Evolutionary conservation across 2,797 vertebrate species (phyloP).

Genomic region (Sandelia bainsii): DNA sequence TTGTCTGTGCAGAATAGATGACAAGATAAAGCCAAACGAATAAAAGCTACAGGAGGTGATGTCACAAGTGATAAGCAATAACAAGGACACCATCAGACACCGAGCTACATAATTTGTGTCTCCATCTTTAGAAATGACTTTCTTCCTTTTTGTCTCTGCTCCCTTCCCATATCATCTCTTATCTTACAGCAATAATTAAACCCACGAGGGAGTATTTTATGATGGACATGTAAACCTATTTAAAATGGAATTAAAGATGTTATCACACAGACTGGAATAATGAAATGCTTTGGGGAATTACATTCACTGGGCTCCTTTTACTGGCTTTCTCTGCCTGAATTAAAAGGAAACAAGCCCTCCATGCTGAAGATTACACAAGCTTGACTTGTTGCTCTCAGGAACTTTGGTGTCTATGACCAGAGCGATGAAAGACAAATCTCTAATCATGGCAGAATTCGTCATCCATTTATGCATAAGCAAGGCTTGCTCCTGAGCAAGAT

Average conservation of each 20-base stretch:
- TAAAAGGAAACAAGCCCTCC: slow-evolving; percentile 70
- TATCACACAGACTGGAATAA: slow-evolving; percentile 79
- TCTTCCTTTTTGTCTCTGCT: slow-evolving; percentile 78
- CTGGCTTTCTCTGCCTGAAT: slow-evolving; percentile 58
- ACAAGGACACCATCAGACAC: slow-evolving; percentile 74
- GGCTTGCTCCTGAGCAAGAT: slow-evolving; percentile 22
- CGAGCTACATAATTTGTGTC: slow-evolving; percentile 71
- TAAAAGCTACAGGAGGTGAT: slow-evolving; percentile 80
- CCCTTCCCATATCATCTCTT: slow-evolving; percentile 73
- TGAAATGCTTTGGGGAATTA: slow-evolving; percentile 80
- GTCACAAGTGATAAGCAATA: slow-evolving; percentile 78
- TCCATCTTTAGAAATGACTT: slow-evolving; percentile 75
- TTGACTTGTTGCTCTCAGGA: slow-evolving; percentile 73
- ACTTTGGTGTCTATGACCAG: slow-evolving; percentile 47
- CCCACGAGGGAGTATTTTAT: slow-evolving; percentile 82
- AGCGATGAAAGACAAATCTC: slow-evolving; percentile 45
- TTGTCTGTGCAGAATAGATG: slow-evolving; percentile 75
- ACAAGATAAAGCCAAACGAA: slow-evolving; percentile 74
- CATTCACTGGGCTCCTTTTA: slow-evolving; percentile 62
- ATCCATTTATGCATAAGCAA: slow-evolving; percentile 43
- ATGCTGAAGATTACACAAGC: slow-evolving; percentile 64
- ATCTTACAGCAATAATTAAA: slow-evolving; percentile 82
- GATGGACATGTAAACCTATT: slow-evolving; percentile 85
- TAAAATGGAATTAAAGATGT: slow-evolving; percentile 87
- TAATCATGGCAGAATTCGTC: slow-evolving; percentile 45